Evolutionary conservation across 2,888 invertebrate species (phyloP).

Genomic region (Erannis defoliaria): DNA sequence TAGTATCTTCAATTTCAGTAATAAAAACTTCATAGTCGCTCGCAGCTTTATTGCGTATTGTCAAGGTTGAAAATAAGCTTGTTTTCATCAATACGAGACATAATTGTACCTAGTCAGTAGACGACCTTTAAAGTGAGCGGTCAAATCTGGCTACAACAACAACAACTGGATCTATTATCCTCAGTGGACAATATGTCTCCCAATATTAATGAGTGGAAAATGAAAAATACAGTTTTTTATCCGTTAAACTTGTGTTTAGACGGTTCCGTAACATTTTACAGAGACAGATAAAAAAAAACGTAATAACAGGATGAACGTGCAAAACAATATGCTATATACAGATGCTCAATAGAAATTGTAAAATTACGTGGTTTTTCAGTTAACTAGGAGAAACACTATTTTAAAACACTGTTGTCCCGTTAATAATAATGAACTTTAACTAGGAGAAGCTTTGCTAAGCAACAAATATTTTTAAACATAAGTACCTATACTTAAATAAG

Average conservation of each 20-base stretch:
- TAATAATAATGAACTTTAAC: no score
- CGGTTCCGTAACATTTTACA: neutral
- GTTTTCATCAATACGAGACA: conserved; percentile 10
- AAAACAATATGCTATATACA: no score
- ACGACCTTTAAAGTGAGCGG: conserved; percentile 39
- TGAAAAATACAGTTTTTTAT: conserved; percentile 7
- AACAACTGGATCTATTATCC: conserved; percentile 23
- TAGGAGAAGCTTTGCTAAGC: no score
- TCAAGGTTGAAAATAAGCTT: conserved; percentile 11
- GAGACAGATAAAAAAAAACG: no score
- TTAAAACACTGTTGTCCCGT: no score
- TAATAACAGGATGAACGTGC: no score
- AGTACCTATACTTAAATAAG: no score
- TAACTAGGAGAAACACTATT: no score
- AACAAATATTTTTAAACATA: no score
- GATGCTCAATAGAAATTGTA: no score
- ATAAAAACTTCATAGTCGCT: neutral
- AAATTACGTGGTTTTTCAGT: no score
- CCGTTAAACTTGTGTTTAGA: neutral
- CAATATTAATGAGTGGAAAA: conserved; percentile 13
- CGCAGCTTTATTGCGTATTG: neutral
- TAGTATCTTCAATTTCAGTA: conserved; percentile 1
- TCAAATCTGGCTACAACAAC: conserved; percentile 27
- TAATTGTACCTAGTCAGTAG: conserved; percentile 13
- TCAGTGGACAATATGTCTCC: conserved; percentile 21